Evolutionary conservation across 2,113 vertebrate genomes (phyloP).

Genomic region (Megaleporinus macrocephalus): DNA sequence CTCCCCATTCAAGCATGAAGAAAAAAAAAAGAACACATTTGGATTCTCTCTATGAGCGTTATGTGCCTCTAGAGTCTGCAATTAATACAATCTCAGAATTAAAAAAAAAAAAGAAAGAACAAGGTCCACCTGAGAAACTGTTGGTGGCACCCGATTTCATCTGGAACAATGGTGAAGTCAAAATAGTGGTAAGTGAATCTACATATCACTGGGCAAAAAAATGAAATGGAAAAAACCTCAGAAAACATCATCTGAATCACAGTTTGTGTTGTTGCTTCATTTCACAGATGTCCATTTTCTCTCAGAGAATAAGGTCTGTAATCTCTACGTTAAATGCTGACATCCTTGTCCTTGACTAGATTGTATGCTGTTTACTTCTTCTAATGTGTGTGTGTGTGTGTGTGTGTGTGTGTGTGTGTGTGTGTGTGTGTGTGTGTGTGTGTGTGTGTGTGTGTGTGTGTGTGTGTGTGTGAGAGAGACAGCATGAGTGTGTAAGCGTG

Average conservation of each 20-base stretch:
- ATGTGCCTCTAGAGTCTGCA: background rate
- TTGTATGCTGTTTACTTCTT: conserved; percentile 38
- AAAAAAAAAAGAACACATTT: conserved; percentile 4
- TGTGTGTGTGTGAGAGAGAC: conserved; percentile 55
- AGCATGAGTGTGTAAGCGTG: background rate
- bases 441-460: background rate
- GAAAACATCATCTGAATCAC: background rate
- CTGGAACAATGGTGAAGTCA: background rate
- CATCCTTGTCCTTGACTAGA: conserved; percentile 1
- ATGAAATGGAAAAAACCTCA: conserved; percentile 12
- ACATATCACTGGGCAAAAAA: background rate
- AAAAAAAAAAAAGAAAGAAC: background rate
- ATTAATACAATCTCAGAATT: background rate
- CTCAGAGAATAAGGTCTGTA: background rate
- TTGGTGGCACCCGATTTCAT: background rate
- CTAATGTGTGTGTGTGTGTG: conserved; percentile 47
- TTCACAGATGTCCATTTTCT: conserved; percentile 8
- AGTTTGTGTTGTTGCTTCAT: background rate
- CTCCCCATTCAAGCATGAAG: conserved; percentile 3
- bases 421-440: background rate
- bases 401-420: background rate
- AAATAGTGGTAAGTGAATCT: conserved; percentile 15
- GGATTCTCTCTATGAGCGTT: background rate
- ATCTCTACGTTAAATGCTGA: background rate
- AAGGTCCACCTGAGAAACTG: background rate